Evolutionary conservation across 2,888 invertebrate genomes (phyloP).

Genomic region (Blera fallax): DNA sequence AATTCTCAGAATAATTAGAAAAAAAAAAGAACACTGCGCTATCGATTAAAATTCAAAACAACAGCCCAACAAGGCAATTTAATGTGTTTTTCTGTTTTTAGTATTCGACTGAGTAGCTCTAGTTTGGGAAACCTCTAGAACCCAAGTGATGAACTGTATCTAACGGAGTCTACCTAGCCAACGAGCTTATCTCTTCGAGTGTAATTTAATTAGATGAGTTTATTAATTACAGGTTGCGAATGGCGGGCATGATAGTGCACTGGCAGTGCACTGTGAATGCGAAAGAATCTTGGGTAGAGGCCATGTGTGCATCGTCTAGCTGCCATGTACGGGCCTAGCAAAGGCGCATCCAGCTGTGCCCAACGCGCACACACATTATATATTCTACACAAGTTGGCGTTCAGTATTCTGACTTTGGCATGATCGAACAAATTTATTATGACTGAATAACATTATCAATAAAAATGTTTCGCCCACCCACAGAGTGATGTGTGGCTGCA

Average conservation of each 20-base stretch:
- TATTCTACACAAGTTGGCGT: constrained; percentile 54
- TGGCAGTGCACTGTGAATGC: neutral
- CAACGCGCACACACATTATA: constrained; percentile 50
- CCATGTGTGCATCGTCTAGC: neutral
- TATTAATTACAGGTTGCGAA: constrained; percentile 65
- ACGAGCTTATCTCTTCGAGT: constrained; percentile 22
- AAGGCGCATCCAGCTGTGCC: constrained; percentile 63
- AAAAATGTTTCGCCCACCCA: constrained; percentile 69
- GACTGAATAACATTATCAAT: constrained; percentile 72
- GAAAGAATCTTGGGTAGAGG: constrained; percentile 29
- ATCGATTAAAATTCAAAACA: constrained; percentile 69
- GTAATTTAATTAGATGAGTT: constrained; percentile 71
- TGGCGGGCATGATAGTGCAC: neutral
- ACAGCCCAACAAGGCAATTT: constrained; percentile 44
- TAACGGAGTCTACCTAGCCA: constrained; percentile 12
- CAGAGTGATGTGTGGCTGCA: constrained; percentile 47
- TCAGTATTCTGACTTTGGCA: constrained; percentile 56
- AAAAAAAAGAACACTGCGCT: constrained; percentile 17
- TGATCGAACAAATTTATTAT: constrained; percentile 72
- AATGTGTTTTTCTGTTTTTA: constrained; percentile 9
- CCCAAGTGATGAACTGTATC: neutral
- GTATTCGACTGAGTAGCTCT: neutral
- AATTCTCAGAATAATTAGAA: constrained; percentile 38
- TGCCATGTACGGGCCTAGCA: constrained; percentile 16
- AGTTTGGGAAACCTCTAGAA: constrained; percentile 4